A percentile compares a stretch with the other conserved stretches of the same genome.
Conservation (phyloP, 1,140 invertebrate species). For the Platorchestia sp. region DNA sequence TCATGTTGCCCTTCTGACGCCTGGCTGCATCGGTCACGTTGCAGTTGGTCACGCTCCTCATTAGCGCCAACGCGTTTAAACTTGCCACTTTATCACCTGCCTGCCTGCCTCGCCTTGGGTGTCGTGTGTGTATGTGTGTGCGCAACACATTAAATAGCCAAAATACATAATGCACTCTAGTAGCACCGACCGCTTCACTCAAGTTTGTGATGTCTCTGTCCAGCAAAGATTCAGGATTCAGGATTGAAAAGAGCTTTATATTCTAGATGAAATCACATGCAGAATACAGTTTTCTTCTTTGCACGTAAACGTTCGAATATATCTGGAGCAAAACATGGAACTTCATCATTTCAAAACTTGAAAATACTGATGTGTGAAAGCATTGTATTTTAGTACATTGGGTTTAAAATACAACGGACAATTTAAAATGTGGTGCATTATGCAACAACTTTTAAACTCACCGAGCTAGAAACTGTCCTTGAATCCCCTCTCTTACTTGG, state of each 20-base stretch:
- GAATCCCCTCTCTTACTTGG: background rate
- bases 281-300: background rate
- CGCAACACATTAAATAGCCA: background rate
- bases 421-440: too few species aligned
- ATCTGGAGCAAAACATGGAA: background rate
- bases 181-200: background rate
- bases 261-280: background rate
- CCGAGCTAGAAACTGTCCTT: background rate
- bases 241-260: background rate
- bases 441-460: too few species aligned
- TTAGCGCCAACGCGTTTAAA: background rate
- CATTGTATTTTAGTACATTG: background rate
- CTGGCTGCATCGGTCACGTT: background rate
- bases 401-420: background rate
- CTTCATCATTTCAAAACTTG: background rate
- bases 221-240: background rate
- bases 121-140: background rate
- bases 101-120: background rate
- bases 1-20: background rate
- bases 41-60: background rate
- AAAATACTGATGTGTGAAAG: background rate
- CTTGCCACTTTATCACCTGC: background rate
- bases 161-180: background rate
- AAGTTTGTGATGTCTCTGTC: background rate
- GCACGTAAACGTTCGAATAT: background rate